phyloP scores from a whole-genome alignment of 1,140 invertebrate genomes.

The Trichoplusia ni region DNA sequence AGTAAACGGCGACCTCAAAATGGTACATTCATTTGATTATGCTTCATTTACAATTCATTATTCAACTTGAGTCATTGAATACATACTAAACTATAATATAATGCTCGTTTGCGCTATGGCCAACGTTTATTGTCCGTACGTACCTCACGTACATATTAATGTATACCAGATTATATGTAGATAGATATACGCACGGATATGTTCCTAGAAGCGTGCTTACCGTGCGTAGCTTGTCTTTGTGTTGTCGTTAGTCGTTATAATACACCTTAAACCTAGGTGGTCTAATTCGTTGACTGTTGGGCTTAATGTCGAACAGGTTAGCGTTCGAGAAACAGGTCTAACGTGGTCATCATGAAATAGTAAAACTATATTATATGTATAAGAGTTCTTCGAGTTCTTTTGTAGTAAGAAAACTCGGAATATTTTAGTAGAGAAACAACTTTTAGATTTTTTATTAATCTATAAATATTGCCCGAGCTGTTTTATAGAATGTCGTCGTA shows the following conservation, averaged over 20 bases:
- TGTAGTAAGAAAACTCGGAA: no score
- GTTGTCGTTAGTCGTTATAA: no score
- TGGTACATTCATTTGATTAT: constrained; percentile 61
- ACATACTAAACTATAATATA: constrained; percentile 10
- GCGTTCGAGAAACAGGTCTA: no score
- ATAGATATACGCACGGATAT: no score
- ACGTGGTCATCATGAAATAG: no score
- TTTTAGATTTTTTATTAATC: no score
- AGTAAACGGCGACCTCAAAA: constrained; percentile 72
- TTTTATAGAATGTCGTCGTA: no score
- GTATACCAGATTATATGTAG: constrained; percentile 2
- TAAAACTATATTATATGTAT: no score
- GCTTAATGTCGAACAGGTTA: no score
- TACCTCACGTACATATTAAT: constrained; percentile 14
- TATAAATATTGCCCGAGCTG: no score
- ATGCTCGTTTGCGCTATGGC: constrained; percentile 1
- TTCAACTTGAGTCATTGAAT: constrained; percentile 46
- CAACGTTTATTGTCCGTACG: constrained; percentile 31
- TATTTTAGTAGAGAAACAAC: no score
- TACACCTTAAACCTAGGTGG: not conserved
- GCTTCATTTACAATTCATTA: constrained; percentile 45
- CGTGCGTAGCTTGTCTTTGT: constrained; percentile 3
- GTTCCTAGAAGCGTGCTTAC: not conserved
- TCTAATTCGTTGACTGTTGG: not conserved
- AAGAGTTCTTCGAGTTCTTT: no score